These are phyloP conservation scores for Heliconius himera DNA, from an alignment of 1,140 invertebrate species.

Conservation along the genomic window DNA sequence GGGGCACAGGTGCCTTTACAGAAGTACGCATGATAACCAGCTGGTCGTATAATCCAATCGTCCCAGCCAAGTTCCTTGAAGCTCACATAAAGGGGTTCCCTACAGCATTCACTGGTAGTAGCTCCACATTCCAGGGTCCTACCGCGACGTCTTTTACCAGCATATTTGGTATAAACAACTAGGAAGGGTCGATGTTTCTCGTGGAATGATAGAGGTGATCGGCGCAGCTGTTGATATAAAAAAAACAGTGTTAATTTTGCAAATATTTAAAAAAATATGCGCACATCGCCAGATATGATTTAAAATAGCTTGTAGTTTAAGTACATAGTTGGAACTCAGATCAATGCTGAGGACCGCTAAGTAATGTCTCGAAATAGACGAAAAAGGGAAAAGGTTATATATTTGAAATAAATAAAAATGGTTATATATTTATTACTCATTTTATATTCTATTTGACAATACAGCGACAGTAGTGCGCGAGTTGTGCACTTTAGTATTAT, in stretches of 20 bases:
- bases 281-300: too few species aligned
- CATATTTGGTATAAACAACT: slow-evolving; percentile 86
- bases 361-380: too few species aligned
- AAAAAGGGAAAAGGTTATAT: too few species aligned
- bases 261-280: background rate
- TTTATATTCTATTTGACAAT: too few species aligned
- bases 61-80: slow-evolving; percentile 93
- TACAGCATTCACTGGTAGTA: slow-evolving; percentile 89
- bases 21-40: slow-evolving; percentile 91
- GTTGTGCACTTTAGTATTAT: background rate
- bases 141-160: slow-evolving; percentile 83
- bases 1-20: slow-evolving; percentile 90
- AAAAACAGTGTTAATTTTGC: background rate
- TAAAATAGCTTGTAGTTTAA: too few species aligned
- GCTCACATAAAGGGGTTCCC: slow-evolving; percentile 90
- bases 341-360: too few species aligned
- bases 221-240: slow-evolving; percentile 69
- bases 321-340: too few species aligned
- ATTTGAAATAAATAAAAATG: too few species aligned
- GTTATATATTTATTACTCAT: too few species aligned
- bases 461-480: too few species aligned
- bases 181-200: slow-evolving; percentile 87
- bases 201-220: slow-evolving; percentile 84
- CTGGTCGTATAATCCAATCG: slow-evolving; percentile 92
- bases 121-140: slow-evolving; percentile 87